These are phyloP conservation scores for Bibio marci DNA, from an alignment of 2,888 invertebrate species.

Conservation along the genomic window DNA sequence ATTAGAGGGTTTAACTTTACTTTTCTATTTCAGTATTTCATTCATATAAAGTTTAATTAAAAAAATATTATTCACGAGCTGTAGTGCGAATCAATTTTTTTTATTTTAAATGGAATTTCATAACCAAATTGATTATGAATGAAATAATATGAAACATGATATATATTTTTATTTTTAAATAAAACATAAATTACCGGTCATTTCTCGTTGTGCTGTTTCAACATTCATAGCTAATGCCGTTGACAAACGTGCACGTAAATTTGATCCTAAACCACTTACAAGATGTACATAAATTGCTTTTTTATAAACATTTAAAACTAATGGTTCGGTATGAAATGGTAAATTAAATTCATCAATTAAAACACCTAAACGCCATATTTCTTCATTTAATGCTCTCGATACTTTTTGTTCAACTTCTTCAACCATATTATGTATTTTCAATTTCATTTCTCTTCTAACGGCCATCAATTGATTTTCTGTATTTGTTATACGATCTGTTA, in stretches of 20 bases:
- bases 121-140: slow-evolving; percentile 4
- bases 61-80: too few relatives aligned
- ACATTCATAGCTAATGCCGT: slow-evolving; percentile 79
- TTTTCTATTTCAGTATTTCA: too few relatives aligned
- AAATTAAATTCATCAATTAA: slow-evolving; percentile 89
- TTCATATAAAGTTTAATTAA: too few relatives aligned
- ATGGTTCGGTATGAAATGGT: slow-evolving; percentile 75
- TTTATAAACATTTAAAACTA: slow-evolving; percentile 83
- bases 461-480: slow-evolving; percentile 78
- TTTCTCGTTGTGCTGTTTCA: slow-evolving; percentile 78
- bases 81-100: too few relatives aligned
- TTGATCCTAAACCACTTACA: slow-evolving; percentile 71
- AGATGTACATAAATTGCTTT: slow-evolving; percentile 82
- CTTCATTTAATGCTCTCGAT: slow-evolving; percentile 85
- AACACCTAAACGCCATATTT: slow-evolving; percentile 81
- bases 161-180: not conserved
- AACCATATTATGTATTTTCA: slow-evolving; percentile 86
- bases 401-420: slow-evolving; percentile 89
- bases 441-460: slow-evolving; percentile 84
- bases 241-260: slow-evolving; percentile 69
- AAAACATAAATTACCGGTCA: slow-evolving; percentile 43
- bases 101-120: too few relatives aligned
- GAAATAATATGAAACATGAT: not conserved
- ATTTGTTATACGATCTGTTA: slow-evolving; percentile 65
- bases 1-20: too few relatives aligned